Evolutionary conservation across 2,888 invertebrate species (phyloP).

Genomic region (Andrena bicolor): DNA sequence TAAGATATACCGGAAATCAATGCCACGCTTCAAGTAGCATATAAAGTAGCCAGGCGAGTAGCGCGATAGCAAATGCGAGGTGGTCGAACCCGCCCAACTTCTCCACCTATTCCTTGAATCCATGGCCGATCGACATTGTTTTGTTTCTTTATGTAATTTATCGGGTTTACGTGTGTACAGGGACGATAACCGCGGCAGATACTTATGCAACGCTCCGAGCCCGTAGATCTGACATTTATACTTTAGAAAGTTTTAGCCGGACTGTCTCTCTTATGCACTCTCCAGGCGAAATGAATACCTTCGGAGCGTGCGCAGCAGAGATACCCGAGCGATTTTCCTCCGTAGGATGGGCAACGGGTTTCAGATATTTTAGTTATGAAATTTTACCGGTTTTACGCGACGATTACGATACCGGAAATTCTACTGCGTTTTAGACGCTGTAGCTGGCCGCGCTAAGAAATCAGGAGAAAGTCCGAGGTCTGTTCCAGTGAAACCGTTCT

Average conservation of each 20-base stretch:
- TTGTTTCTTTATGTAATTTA: constrained; percentile 67
- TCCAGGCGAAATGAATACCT: constrained; percentile 57
- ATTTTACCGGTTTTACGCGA: constrained; percentile 50
- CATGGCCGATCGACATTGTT: constrained; percentile 59
- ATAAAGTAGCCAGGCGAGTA: constrained; percentile 44
- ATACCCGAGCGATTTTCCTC: constrained; percentile 18
- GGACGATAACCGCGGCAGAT: constrained; percentile 53
- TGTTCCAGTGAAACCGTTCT: constrained; percentile 51
- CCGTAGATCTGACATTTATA: constrained; percentile 82
- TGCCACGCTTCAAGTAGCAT: constrained; percentile 49
- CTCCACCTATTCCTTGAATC: constrained; percentile 30
- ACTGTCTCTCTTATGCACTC: constrained; percentile 68
- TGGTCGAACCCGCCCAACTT: constrained; percentile 54
- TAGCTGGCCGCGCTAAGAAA: constrained; percentile 12
- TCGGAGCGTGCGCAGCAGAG: background rate
- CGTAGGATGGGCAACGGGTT: constrained; percentile 17
- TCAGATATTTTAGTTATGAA: constrained; percentile 46
- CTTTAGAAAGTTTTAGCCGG: constrained; percentile 82
- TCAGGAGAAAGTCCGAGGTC: constrained; percentile 54
- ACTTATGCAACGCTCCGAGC: constrained; percentile 75
- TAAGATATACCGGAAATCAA: constrained; percentile 53
- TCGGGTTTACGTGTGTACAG: constrained; percentile 26
- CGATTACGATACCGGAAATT: constrained; percentile 56
- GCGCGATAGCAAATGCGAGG: constrained; percentile 16
- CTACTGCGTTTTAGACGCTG: constrained; percentile 36